Conservation (phyloP, 1,140 invertebrate genomes). For the Euwallacea fornicatus region DNA sequence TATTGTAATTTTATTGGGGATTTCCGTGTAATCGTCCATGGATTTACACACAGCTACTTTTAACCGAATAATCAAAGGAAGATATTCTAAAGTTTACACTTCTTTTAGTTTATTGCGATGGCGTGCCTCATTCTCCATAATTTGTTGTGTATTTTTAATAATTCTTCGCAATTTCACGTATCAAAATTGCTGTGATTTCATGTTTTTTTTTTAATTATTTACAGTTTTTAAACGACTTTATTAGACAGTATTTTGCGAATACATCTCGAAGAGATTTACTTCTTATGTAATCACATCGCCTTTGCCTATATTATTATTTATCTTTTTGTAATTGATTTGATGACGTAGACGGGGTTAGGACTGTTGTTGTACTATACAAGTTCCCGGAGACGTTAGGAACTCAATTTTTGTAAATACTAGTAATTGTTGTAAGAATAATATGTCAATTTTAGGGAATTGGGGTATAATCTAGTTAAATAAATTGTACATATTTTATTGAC, state of each 20-base stretch:
- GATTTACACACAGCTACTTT: constrained; percentile 11
- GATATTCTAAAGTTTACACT: constrained; percentile 22
- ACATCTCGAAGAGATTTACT: no score
- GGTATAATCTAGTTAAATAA: constrained; percentile 51
- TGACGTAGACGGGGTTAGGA: constrained; percentile 47
- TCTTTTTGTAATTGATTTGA: neutral
- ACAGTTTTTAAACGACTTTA: constrained; percentile 6
- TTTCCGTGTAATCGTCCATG: neutral
- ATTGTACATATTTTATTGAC: constrained; percentile 55
- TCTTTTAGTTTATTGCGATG: constrained; percentile 2
- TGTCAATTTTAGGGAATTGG: constrained; percentile 55
- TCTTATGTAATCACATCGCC: neutral
- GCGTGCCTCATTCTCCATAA: no score
- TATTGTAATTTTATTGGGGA: constrained; percentile 1
- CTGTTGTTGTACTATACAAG: constrained; percentile 45
- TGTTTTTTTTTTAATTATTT: constrained; percentile 22
- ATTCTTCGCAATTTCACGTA: neutral
- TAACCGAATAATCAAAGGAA: constrained; percentile 17
- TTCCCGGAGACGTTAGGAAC: constrained; percentile 33
- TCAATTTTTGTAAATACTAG: constrained; percentile 50
- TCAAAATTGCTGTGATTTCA: constrained; percentile 35
- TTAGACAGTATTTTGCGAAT: neutral
- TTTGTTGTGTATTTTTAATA: no score
- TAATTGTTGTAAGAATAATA: constrained; percentile 52
- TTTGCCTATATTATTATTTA: neutral